Conservation (phyloP, 2,888 invertebrate genomes). For the Dione vanillae region DNA sequence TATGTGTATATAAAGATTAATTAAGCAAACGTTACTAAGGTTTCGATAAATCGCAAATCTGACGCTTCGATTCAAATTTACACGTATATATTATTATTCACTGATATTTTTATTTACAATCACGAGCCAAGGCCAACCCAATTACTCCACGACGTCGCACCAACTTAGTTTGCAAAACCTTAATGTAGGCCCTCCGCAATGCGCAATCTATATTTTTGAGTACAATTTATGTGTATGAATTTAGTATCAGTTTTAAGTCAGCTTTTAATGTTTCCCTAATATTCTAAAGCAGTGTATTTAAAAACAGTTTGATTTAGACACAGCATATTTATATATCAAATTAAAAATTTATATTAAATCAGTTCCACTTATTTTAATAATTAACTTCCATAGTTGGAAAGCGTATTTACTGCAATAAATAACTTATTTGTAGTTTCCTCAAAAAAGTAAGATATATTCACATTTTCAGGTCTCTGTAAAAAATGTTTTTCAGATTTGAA, state of each 20-base stretch:
- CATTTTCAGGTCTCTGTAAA: slow-evolving; percentile 16
- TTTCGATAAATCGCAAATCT: no score
- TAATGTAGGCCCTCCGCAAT: slow-evolving; percentile 9
- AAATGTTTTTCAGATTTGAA: slow-evolving; percentile 26
- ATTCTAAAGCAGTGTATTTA: no score
- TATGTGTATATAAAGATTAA: no score
- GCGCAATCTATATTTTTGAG: slow-evolving; percentile 12
- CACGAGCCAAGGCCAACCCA: background rate
- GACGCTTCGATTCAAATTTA: no score
- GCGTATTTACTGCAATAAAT: background rate
- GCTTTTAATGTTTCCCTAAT: no score
- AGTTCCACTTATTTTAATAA: no score
- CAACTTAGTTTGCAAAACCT: slow-evolving; percentile 4
- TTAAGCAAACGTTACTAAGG: no score
- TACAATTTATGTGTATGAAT: background rate
- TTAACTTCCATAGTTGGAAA: background rate
- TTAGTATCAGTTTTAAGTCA: background rate
- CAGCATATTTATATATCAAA: no score
- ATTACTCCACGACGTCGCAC: background rate
- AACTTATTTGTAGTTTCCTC: background rate
- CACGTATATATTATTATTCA: no score
- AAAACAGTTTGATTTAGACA: no score
- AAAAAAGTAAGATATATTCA: slow-evolving; percentile 1
- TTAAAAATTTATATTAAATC: no score
- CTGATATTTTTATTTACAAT: no score